Percentiles rank a stretch among this genome's conserved stretches.
These are phyloP conservation scores for Argyra leucocephala DNA, from an alignment of 2,888 invertebrate genomes.

Conservation along the genomic window DNA sequence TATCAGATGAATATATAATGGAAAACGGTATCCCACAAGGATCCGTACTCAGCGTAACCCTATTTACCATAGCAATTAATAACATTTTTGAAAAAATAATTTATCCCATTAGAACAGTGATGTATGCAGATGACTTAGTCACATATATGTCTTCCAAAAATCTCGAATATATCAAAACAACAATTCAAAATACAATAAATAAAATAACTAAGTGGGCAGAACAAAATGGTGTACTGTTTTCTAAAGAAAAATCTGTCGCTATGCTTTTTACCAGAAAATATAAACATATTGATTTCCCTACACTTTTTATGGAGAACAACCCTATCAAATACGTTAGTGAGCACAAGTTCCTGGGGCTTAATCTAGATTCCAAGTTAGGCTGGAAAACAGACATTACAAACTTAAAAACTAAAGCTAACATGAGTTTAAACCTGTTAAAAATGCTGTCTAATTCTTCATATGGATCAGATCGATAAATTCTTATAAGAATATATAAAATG, in stretches of 20 bases:
- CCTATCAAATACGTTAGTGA: neutral
- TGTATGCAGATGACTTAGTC: constrained; percentile 7
- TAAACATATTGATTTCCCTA: neutral
- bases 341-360: neutral
- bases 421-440: neutral
- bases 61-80: neutral
- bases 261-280: neutral
- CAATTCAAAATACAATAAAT: constrained; percentile 7
- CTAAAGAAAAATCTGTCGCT: neutral
- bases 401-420: neutral
- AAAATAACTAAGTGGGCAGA: neutral
- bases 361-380: neutral
- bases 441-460: neutral
- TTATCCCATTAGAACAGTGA: neutral
- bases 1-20: neutral
- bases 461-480: neutral
- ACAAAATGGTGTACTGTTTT: neutral
- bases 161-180: neutral
- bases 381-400: neutral
- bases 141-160: neutral
- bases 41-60: neutral
- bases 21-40: constrained; percentile 11
- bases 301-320: neutral
- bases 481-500: neutral
- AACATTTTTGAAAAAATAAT: neutral